Percentiles rank a stretch among this genome's conserved stretches.
phyloP scores from a whole-genome alignment of 2,113 vertebrate genomes.

The Calidris pugnax region DNA sequence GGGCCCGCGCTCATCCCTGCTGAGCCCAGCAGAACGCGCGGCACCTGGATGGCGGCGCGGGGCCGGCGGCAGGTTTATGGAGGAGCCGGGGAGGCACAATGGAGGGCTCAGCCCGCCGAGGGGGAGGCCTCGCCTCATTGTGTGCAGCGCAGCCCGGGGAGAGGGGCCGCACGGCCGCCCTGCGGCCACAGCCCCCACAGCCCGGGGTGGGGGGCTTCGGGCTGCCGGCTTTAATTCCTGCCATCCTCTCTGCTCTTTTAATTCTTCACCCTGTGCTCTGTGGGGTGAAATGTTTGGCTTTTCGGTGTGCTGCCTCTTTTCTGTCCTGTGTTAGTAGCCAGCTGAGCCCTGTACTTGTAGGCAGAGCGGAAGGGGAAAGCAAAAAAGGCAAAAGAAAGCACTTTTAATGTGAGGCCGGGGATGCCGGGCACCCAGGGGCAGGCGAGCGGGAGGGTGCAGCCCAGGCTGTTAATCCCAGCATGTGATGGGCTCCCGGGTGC shows the following conservation, averaged over 20 bases:
- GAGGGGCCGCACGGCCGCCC: background rate
- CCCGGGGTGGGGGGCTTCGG: background rate
- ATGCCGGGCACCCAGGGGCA: constrained; percentile 10
- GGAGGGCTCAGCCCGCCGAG: background rate
- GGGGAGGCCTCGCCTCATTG: constrained; percentile 16
- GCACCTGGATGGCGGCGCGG: constrained; percentile 32
- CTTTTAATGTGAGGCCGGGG: background rate
- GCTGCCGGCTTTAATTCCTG: background rate
- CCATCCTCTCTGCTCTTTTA: background rate
- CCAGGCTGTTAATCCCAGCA: constrained; percentile 49
- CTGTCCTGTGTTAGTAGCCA: background rate
- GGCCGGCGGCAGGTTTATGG: constrained; percentile 8
- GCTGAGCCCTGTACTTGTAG: background rate
- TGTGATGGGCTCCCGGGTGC: constrained; percentile 27
- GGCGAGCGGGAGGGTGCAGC: background rate
- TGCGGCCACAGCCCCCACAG: background rate
- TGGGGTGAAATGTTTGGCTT: background rate
- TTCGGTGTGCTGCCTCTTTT: background rate
- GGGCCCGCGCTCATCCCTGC: background rate
- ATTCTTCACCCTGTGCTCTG: background rate
- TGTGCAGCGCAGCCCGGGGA: background rate
- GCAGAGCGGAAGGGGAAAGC: background rate
- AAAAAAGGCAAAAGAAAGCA: constrained; percentile 1
- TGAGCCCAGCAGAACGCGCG: background rate
- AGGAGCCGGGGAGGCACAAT: constrained; percentile 50